A percentile compares a stretch with the other conserved stretches of the same genome.
phyloP scores from a whole-genome alignment of 2,113 vertebrate species.

The Osmerus mordax region DNA sequence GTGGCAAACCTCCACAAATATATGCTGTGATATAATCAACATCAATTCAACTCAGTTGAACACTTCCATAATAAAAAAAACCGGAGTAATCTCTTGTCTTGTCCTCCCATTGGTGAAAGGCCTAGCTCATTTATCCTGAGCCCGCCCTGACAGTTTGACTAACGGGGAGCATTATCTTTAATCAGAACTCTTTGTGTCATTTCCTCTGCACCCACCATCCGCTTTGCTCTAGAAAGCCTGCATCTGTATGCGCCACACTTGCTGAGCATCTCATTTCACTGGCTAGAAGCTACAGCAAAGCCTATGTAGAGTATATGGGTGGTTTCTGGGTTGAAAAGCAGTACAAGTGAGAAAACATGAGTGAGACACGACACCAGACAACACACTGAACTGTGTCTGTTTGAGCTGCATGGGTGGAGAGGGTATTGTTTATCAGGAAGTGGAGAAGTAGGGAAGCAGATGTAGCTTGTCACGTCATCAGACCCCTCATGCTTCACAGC shows the following conservation, averaged over 20 bases:
- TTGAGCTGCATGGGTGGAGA: background rate
- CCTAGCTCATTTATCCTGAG: slow-evolving; percentile 51
- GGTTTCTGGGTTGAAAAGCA: background rate
- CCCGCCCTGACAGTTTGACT: slow-evolving; percentile 53
- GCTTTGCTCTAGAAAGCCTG: slow-evolving; percentile 16
- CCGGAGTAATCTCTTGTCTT: slow-evolving; percentile 49
- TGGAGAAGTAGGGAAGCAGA: background rate
- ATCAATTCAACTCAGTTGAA: slow-evolving; percentile 54
- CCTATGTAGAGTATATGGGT: no score
- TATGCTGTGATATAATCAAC: slow-evolving; percentile 55
- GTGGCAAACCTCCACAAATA: background rate
- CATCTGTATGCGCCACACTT: slow-evolving; percentile 22
- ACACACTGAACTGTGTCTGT: background rate
- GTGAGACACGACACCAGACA: background rate
- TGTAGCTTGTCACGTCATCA: background rate
- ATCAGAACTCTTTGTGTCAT: slow-evolving; percentile 72
- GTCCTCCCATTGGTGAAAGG: slow-evolving; percentile 41
- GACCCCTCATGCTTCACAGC: background rate
- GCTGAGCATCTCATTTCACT: no score
- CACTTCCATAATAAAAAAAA: slow-evolving; percentile 49
- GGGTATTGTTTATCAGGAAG: slow-evolving; percentile 6
- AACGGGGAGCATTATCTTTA: slow-evolving; percentile 63
- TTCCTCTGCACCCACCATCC: slow-evolving; percentile 64
- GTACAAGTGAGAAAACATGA: background rate
- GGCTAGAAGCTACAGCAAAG: slow-evolving; percentile 4